Base-by-base conservation (phyloP, 2,888 invertebrate genomes). In the Achlya flavicornis region DNA sequence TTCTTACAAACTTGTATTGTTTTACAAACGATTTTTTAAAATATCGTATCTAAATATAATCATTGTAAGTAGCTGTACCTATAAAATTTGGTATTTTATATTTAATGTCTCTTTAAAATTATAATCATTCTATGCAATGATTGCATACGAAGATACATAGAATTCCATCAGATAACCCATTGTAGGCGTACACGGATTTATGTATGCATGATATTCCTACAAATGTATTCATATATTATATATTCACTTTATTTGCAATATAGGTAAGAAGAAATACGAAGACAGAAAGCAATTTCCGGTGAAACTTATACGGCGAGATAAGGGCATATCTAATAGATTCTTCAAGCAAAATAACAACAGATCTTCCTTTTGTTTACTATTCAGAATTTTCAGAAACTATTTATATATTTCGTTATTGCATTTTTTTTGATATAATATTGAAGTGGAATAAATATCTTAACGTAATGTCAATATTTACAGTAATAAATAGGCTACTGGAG, bases 291-390 rank as follows among this genome's bases (percentile, higher is more conserved):
- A 53, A 53, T 16, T 53, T 53, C 53, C 53, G 53, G n/a, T 53
- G 19, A 53, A 53, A 53, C 53, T 19, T 12, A 53, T 53, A 53
- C 10, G 19, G n/a, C n/a, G 53, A 53, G 53, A 16, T 19, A 53
- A 53, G 53, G 53, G 53, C 53, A 19, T 19, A n/a, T n/a, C n/a
- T n/a, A 53, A 53, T 53, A 53, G 53, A 53, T 53, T 53, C 19
- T 53, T 53, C 19, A 53, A 53, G 19, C 19, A 53, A 53, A 53
- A 53, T 19, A 53, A 53, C 19, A 53, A 53, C 53, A 53, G 53
- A 19, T 8, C 19, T 53, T 10, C 19, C 53, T 19, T 19, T 53
- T 53, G 53, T 53, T 53, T 53, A 48, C 48, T n/a, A 19, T 41
- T 41, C 12, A 12, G n/a, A n/a, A n/a, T 26, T 26, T 26, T 26